Conservation (phyloP, 1,140 invertebrate species). For the Drosophila jambulina region DNA sequence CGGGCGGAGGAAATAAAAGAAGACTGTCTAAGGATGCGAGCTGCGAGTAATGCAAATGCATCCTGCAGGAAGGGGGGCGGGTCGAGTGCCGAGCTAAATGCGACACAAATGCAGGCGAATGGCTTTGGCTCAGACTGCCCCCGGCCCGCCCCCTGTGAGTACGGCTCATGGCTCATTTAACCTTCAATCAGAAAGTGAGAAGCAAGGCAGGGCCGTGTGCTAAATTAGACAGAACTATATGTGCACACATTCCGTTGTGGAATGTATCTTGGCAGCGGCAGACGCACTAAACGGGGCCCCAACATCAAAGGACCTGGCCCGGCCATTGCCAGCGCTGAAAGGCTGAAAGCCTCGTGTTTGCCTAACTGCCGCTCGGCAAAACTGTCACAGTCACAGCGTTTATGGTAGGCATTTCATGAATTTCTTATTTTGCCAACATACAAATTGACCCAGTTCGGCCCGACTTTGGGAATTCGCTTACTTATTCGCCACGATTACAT, state of each 20-base stretch:
- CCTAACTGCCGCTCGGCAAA: slow-evolving; percentile 46
- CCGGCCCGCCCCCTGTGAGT: slow-evolving; percentile 10
- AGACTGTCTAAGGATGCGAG: slow-evolving; percentile 71
- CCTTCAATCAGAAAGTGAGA: slow-evolving; percentile 76
- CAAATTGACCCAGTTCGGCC: slow-evolving; percentile 16
- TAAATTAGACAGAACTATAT: slow-evolving; percentile 68
- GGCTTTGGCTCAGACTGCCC: slow-evolving; percentile 35
- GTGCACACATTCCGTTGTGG: slow-evolving; percentile 31
- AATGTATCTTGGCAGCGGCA: slow-evolving; percentile 47
- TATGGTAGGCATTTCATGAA: slow-evolving; percentile 26
- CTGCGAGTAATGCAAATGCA: slow-evolving; percentile 64
- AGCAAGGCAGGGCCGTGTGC: slow-evolving; percentile 54
- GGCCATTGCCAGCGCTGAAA: slow-evolving; percentile 50
- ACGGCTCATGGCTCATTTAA: slow-evolving; percentile 73
- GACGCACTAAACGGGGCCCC: slow-evolving; percentile 35
- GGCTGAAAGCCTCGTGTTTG: slow-evolving; percentile 51
- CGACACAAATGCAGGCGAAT: slow-evolving; percentile 53
- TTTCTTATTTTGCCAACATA: slow-evolving; percentile 22
- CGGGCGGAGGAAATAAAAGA: slow-evolving; percentile 75
- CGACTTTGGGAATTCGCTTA: slow-evolving; percentile 10
- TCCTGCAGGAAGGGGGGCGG: slow-evolving; percentile 22
- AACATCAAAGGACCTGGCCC: slow-evolving; percentile 55
- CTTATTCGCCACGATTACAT: slow-evolving; percentile 10
- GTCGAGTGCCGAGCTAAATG: slow-evolving; percentile 27
- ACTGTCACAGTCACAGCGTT: slow-evolving; percentile 26